Base-by-base conservation (phyloP, 2,113 vertebrate genomes). In the Genyomyrus donnyi region DNA sequence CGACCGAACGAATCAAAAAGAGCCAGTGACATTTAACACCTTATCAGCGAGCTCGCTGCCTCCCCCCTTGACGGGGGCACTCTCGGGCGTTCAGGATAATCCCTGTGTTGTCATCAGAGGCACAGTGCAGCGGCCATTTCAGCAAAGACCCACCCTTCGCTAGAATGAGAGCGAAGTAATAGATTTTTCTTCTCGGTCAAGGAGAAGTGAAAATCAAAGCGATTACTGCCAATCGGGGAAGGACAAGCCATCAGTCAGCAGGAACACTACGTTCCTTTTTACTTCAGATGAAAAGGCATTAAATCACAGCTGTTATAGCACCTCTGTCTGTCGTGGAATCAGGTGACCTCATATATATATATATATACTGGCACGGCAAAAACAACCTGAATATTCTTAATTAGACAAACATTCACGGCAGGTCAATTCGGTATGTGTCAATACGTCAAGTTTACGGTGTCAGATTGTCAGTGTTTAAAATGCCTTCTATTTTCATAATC, bases 151-250 rank as follows among this genome's bases (percentile, higher is more conserved):
- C 24, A 58, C 56, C 42, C 45, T 85, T 17, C 27, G 53, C 39
- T n/a, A 45, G 80, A 19, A 89, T 80, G 42, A 24, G 50, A 53
- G 39, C 27, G 24, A 15, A n/a, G 83, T 17, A 46, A 85, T 84
- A 46, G 77, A 24, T 62, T 58, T 84, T 89, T 56, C 88, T 17
- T 89, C 89, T 89, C 19, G 89, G 89, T 89, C 89, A 89, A 45
- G 42, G 49, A 89, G 52, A 46, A 85, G 39, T 46, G 52, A 83
- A n/a, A 74, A 74, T 46, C 88, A 46, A 74, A 45, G 24, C 62
- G 24, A 70, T 70, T 35, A 49, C 21, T 74, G 62, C 6, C 58
- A 11, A 7, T 48, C 21, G 11, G 48, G 10, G 35, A 52, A 1
- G 17, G 87, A 56, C 31, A 19, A 35, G n/a, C 19, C 52, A 53